phyloP scores from a whole-genome alignment of 2,113 vertebrate species.

The Varanus komodoensis region DNA sequence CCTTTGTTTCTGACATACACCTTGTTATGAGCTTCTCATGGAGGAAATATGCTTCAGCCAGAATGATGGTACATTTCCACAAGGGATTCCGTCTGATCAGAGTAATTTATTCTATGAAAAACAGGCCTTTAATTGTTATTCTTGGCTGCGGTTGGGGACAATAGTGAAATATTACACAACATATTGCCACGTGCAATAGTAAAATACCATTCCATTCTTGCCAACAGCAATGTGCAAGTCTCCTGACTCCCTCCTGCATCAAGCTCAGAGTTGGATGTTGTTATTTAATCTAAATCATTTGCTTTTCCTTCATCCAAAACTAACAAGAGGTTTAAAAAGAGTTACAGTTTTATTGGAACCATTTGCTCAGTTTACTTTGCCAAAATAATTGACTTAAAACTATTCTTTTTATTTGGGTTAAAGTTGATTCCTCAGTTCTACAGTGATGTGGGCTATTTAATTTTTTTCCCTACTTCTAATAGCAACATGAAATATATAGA shows the following conservation, averaged over 20 bases:
- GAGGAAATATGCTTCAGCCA: slow-evolving; percentile 74
- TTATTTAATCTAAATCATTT: slow-evolving; percentile 74
- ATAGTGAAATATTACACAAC: slow-evolving; percentile 77
- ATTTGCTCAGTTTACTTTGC: slow-evolving; percentile 72
- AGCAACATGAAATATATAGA: slow-evolving; percentile 40
- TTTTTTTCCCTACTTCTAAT: slow-evolving; percentile 47
- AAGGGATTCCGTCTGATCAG: slow-evolving; percentile 59
- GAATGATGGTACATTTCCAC: slow-evolving; percentile 74
- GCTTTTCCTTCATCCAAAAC: slow-evolving; percentile 74
- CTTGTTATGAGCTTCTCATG: slow-evolving; percentile 60
- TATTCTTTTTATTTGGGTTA: slow-evolving; percentile 75
- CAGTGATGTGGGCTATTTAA: slow-evolving; percentile 65
- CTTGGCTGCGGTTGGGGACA: slow-evolving; percentile 70
- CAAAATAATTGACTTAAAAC: slow-evolving; percentile 77
- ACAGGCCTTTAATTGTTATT: slow-evolving; percentile 75
- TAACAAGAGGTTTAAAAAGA: slow-evolving; percentile 74
- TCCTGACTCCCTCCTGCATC: slow-evolving; percentile 24
- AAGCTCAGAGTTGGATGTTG: slow-evolving; percentile 69
- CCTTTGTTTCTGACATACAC: slow-evolving; percentile 4
- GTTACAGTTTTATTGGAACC: slow-evolving; percentile 78
- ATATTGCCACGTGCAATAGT: slow-evolving; percentile 79
- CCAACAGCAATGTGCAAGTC: slow-evolving; percentile 65
- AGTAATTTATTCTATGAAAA: slow-evolving; percentile 74
- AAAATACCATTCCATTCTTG: slow-evolving; percentile 61
- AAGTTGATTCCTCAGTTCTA: slow-evolving; percentile 71